phyloP scores from a whole-genome alignment of 2,797 vertebrate genomes.

The Falco berigora region DNA sequence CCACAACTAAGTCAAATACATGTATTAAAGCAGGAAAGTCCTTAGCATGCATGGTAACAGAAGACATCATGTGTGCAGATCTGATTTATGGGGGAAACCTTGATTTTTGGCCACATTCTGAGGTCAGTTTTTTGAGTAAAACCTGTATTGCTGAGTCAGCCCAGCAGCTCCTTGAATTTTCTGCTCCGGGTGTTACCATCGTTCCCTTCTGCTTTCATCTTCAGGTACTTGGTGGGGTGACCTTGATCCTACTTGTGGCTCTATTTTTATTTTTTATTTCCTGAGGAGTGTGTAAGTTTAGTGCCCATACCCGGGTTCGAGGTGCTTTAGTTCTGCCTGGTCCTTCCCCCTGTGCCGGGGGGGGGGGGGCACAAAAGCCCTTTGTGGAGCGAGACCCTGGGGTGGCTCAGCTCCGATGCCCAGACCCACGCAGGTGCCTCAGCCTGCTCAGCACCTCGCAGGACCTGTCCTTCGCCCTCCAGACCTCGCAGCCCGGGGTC shows the following conservation, averaged over 20 bases:
- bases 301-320: background rate
- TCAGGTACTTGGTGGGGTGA: accelerated
- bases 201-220: background rate
- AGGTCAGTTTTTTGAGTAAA: background rate
- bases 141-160: background rate
- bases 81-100: background rate
- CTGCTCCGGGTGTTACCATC: background rate
- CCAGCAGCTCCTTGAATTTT: background rate
- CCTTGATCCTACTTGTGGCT: no score
- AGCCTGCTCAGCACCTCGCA: background rate
- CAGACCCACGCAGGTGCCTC: background rate
- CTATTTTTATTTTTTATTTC: background rate
- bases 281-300: accelerated
- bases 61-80: accelerated
- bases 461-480: background rate
- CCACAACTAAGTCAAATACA: background rate
- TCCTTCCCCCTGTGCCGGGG: background rate
- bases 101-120: background rate
- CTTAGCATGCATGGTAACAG: background rate
- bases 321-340: background rate
- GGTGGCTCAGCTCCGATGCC: background rate
- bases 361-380: accelerated
- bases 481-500: no score
- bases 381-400: background rate
- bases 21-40: background rate